Conservation (phyloP, 2,113 vertebrate species). For the Cebidichthys violaceus region DNA sequence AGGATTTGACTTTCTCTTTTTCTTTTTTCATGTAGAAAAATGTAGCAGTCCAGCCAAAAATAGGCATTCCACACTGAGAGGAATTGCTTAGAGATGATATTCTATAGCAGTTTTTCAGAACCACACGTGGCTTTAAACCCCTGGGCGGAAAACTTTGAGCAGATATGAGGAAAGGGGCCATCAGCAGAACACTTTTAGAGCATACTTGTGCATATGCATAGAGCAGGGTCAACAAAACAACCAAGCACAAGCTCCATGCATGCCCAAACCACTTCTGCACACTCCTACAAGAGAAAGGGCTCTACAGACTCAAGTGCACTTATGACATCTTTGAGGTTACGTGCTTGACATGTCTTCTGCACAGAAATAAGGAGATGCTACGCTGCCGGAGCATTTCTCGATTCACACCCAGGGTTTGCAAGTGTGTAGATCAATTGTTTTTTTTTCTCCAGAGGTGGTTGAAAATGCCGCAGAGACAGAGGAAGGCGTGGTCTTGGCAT, state of each 20-base stretch:
- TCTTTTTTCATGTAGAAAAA: slow-evolving; percentile 63
- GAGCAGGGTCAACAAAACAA: slow-evolving; percentile 42
- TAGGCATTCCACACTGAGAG: slow-evolving; percentile 65
- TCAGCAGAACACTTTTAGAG: slow-evolving; percentile 32
- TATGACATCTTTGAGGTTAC: slow-evolving; percentile 42
- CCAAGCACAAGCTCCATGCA: slow-evolving; percentile 21
- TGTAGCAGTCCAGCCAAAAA: slow-evolving; percentile 70
- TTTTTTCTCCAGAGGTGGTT: slow-evolving; percentile 11
- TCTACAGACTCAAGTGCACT: slow-evolving; percentile 58
- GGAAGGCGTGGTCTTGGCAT: slow-evolving; percentile 36
- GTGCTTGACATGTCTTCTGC: slow-evolving; percentile 46
- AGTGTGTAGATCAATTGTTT: neutral
- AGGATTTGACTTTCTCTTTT: slow-evolving; percentile 31
- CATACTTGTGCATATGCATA: slow-evolving; percentile 16
- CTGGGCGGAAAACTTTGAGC: slow-evolving; percentile 54
- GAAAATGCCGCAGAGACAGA: slow-evolving; percentile 30
- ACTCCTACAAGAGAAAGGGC: slow-evolving; percentile 42
- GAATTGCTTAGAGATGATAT: slow-evolving; percentile 72
- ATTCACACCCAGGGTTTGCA: slow-evolving; percentile 1
- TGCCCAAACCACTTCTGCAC: slow-evolving; percentile 46
- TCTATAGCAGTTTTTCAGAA: slow-evolving; percentile 59
- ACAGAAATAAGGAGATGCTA: slow-evolving; percentile 31
- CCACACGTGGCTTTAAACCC: slow-evolving; percentile 60
- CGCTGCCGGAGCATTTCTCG: neutral
- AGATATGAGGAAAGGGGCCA: slow-evolving; percentile 52